Base-by-base conservation (phyloP, 64 coral and sea anemone species). In the Montipora cactus region DNA sequence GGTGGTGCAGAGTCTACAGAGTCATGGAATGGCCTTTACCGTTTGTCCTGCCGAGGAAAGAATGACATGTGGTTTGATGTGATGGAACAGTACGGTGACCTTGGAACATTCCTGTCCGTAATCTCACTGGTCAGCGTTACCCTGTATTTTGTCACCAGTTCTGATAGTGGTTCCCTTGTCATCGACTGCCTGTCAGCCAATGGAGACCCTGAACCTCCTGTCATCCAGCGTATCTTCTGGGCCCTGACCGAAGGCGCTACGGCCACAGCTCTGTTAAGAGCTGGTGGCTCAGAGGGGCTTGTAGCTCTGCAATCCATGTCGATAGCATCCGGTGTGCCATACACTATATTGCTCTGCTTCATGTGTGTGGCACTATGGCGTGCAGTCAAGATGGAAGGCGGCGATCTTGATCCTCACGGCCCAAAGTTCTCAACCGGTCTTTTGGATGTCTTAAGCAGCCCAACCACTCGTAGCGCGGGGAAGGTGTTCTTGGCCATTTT, bases 11-110 rank as follows among this genome's bases (percentile, higher is more conserved):
- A 49, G 3, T 14, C 83, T 0, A 21, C 49, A 0, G 14, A 58
- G 11, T 75, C 87, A 4, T 89, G 16, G 10, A 66, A 89, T 76
- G 87, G 87, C 59, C 74, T 89, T 21, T 89, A 77, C 74, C 87
- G 87, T 75, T 66, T 89, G 51, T 89, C 87, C 74, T 89, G 87
- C 73, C 18, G 87, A 76, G 51, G 52, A 59, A 77, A 57, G 23
- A 89, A 57, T 8, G 76, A 79, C 49, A 89, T 89, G 87, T 89
- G 87, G 87, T 89, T 89, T 78, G 87, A 89, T 67, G 87, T 89
- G 19, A 75, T 89, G 72, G 71, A 89, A 10, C 73, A 77, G 59
- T 89, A 89, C 49, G 87, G 87, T 19, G 87, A 79, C 52, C 72
- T 89, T 46, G 87, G 87, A 19, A 76, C 21, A 14, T 89, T 89